These are phyloP conservation scores for Schizopygopsis malacanthus DNA, from an alignment of 2,797 vertebrate genomes.

Conservation along the genomic window DNA sequence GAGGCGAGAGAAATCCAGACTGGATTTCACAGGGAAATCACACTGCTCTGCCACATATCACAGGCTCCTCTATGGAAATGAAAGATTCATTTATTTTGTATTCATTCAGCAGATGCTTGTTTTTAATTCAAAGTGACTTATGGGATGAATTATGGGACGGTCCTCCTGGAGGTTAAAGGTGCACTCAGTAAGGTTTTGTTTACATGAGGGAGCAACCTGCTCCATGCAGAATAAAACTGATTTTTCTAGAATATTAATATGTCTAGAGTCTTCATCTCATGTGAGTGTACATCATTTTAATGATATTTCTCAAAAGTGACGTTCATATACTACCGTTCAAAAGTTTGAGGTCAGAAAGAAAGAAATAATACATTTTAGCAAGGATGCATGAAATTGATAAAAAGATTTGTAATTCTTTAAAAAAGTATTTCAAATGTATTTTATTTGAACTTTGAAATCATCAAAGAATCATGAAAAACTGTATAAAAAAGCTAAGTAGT, in stretches of 20 bases:
- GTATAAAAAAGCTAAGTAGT: no score
- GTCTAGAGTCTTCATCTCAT: not conserved
- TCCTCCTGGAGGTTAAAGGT: slow-evolving; percentile 21
- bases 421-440: not conserved
- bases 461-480: not conserved
- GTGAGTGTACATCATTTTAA: not conserved
- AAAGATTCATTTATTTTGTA: slow-evolving; percentile 26
- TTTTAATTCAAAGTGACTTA: slow-evolving; percentile 8
- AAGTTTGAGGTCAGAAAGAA: not conserved
- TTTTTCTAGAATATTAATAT: slow-evolving; percentile 21
- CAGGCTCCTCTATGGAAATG: slow-evolving; percentile 33
- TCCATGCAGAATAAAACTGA: not conserved
- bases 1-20: slow-evolving; percentile 26
- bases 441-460: not conserved
- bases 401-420: not conserved
- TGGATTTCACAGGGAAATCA: slow-evolving; percentile 29
- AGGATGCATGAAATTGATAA: not conserved
- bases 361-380: not conserved
- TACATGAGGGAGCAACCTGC: not conserved
- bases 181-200: slow-evolving; percentile 3
- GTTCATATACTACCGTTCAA: not conserved
- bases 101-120: slow-evolving; percentile 29
- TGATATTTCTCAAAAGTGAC: not conserved
- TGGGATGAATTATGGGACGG: not conserved
- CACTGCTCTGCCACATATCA: slow-evolving; percentile 26